Base-by-base conservation (phyloP, 2,113 vertebrate species). In the Scytalopus superciliaris region DNA sequence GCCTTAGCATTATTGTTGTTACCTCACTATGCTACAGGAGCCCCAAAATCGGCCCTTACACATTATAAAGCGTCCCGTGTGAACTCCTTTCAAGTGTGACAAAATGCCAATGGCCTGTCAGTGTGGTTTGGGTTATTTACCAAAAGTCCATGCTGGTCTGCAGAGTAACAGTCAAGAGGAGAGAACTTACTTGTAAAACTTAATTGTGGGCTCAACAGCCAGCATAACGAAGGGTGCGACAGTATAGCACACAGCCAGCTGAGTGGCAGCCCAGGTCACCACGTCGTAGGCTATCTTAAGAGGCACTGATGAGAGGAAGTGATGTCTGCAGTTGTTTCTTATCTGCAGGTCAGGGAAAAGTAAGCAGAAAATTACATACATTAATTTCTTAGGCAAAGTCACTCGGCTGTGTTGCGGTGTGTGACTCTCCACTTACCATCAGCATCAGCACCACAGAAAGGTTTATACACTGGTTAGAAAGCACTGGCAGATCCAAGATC, bases 141-240 rank as follows among this genome's bases (percentile, higher is more conserved):
- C 5, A 18, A 56, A 81, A 66, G 28, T 7, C n/a, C 25, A 1
- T 24, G n/a, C 9, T 1, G 2, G 7, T 50, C 40, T 81, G 53
- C 7, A 47, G 14, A 77, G 27, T 13, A 85, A 59, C 1, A 72
- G 53, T 27, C 39, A 69, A 53, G 37, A 47, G 31, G 19, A 7
- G 11, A 37, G 59, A 35, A 97, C 98, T 97, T 97, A 98, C 98
- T 92, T 98, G 95, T 98, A 98, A 35, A 98, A 96, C 72, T 96
- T 97, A 93, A 98, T 90, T 1, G 98, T 96, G 14, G 98, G 98
- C 73, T 98, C 98, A 9, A 98, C 94, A 3, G 98, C 98, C 94
- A 98, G 64, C 94, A 98, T 73, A 19, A 98, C 98, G 7, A 98
- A 98, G 0, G 98, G 98, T 1, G 98, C 98, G 1, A 97, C 98